Evolutionary conservation across 2,797 vertebrate genomes (phyloP).

Genomic region (Bucorvus abyssinicus): DNA sequence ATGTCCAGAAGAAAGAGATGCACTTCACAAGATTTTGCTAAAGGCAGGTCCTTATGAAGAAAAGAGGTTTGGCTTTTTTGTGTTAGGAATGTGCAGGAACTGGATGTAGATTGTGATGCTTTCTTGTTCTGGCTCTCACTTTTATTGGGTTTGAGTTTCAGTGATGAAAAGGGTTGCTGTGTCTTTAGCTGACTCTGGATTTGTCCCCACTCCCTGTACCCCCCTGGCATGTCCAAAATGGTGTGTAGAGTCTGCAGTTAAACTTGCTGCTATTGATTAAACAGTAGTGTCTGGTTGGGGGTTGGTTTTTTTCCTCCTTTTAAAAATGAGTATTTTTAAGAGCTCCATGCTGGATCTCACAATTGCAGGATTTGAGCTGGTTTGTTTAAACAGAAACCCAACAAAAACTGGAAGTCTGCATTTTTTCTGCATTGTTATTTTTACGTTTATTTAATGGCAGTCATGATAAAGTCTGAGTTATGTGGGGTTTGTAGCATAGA

Average conservation of each 20-base stretch:
- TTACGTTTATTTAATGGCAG: neutral
- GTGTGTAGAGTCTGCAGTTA: neutral
- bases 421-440: conserved; percentile 18
- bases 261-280: neutral
- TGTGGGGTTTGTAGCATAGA: neutral
- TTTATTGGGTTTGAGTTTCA: neutral
- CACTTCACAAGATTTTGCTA: neutral
- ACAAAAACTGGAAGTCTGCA: conserved; percentile 38
- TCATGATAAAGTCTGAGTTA: conserved; percentile 1
- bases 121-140: neutral
- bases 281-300: neutral
- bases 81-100: neutral
- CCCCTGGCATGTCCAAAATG: neutral
- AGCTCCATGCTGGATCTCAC: neutral
- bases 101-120: neutral
- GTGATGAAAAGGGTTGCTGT: neutral
- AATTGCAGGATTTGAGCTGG: conserved; percentile 29
- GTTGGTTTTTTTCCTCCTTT: neutral
- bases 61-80: neutral
- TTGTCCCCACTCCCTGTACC: neutral
- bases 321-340: neutral
- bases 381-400: neutral
- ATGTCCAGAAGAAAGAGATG: neutral
- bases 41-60: neutral
- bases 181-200: neutral